Evolutionary conservation across 2,888 invertebrate genomes (phyloP), one percentile per base, ranked within the genome.

Genomic region (Bugulina stolonifera): DNA sequence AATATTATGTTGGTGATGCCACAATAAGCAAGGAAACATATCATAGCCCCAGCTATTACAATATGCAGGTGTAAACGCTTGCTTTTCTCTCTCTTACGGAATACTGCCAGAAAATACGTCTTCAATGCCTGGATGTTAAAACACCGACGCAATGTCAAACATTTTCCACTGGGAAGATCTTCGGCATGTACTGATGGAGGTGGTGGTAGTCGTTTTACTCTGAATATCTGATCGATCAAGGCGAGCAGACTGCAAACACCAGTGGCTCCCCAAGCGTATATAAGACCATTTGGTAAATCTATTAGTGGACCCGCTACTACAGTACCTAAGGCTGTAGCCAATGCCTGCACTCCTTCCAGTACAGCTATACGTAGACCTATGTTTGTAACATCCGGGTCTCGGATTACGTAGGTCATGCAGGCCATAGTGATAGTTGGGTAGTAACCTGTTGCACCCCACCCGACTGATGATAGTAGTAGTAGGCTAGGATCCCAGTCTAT

Each of bases 51-150:
- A 14, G 23, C 32, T 3, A 70, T 5, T 3, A 54, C 43, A 2
- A 70, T 29, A 23, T 70, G 52, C 35, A 70, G 52, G 70, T 70
- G 54, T 5, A 70, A 52, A 43, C 70, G 43, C 25, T 43, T 54
- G 35, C n/a, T n/a, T 5, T 54, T 23, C 25, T 29, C 32, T 29
- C 70, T 22, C 3, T 29, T 70, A 5, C 52, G 2, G 10, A 70
- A 54, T 2, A 70, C 52, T 27, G 32, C 27, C 64, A 32, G 32
- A 64, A 64, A 64, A n/a, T 64, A 64, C 5, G 2, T 14, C 34
- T 64, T 64, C 5, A 64, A 10, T 14, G 64, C 10, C 10, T 64
- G 5, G 32, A 32, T 1, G 27, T 64, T 32, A 27, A 64, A 32
- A n/a, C 64, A 64, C 10, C 34, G 27, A 10, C 32, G 27, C 14